Conservation (phyloP, 2,888 invertebrate species). For the Zaprionus lineosus region DNA sequence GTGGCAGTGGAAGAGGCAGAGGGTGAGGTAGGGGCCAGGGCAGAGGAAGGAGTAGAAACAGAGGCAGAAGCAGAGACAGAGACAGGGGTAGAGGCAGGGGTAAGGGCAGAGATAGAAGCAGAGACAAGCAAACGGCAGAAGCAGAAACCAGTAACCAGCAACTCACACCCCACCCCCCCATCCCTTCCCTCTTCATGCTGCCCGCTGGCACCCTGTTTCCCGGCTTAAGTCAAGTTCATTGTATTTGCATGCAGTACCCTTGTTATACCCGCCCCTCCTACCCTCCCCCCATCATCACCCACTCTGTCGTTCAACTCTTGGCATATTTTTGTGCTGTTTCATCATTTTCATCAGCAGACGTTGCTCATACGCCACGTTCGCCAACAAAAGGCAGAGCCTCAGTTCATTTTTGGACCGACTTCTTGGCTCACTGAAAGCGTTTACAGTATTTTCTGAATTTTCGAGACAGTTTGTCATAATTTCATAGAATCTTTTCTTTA, state of each 20-base stretch:
- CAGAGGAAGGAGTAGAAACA: no score
- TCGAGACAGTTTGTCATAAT: slow-evolving; percentile 78
- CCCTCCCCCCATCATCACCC: background rate
- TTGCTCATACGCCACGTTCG: slow-evolving; percentile 74
- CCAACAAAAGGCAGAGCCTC: slow-evolving; percentile 59
- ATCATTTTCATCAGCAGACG: slow-evolving; percentile 76
- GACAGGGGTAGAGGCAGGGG: no score
- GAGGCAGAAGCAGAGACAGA: slow-evolving; percentile 28
- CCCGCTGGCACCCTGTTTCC: background rate
- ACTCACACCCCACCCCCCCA: slow-evolving; percentile 1
- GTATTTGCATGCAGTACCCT: slow-evolving; percentile 61
- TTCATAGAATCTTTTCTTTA: slow-evolving; percentile 60
- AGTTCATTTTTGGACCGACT: slow-evolving; percentile 40
- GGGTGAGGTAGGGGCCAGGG: no score
- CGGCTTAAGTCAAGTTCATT: slow-evolving; percentile 64
- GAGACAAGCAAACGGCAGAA: no score
- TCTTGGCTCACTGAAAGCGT: slow-evolving; percentile 58
- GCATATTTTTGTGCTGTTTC: slow-evolving; percentile 77
- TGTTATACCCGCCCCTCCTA: background rate
- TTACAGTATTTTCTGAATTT: slow-evolving; percentile 78
- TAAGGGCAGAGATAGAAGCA: no score
- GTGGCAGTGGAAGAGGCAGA: no score
- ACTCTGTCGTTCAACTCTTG: slow-evolving; percentile 27
- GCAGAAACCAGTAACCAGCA: slow-evolving; percentile 6
- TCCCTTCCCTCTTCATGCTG: slow-evolving; percentile 9